Conservation (phyloP, 2,797 vertebrate species). For the Xenopus petersii region DNA sequence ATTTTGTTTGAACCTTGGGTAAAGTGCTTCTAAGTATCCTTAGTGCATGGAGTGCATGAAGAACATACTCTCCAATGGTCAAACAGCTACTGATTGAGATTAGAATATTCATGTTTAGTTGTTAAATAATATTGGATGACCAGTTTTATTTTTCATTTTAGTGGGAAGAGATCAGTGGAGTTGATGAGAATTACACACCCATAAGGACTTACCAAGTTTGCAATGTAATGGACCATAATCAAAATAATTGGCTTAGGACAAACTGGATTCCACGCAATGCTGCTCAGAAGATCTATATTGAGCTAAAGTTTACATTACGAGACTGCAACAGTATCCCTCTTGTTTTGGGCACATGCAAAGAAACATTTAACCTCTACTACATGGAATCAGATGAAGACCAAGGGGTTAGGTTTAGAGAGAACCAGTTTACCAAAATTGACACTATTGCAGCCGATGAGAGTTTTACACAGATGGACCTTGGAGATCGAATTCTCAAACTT, state of each 20-base stretch:
- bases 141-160: conserved; percentile 48
- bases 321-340: conserved; percentile 97
- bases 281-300: conserved; percentile 95
- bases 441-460: conserved; percentile 96
- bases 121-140: too few species aligned
- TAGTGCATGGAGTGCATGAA: too few species aligned
- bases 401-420: conserved; percentile 87
- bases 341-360: conserved; percentile 94
- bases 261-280: conserved; percentile 95
- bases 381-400: conserved; percentile 91
- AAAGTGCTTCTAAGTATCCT: too few species aligned
- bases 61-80: too few species aligned
- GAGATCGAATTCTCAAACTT: conserved; percentile 95
- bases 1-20: too few species aligned
- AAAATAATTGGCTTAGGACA: conserved; percentile 97
- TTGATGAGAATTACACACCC: conserved; percentile 94
- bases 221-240: conserved; percentile 97
- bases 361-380: conserved; percentile 96
- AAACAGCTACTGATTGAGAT: too few species aligned
- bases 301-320: conserved; percentile 94
- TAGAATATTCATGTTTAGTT: too few species aligned
- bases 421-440: conserved; percentile 94
- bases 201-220: conserved; percentile 98
- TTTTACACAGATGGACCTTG: conserved; percentile 96
- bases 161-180: conserved; percentile 98